Percentiles rank a stretch among this genome's conserved stretches.
phyloP scores from a whole-genome alignment of 2,888 invertebrate genomes.

The Pollenia griseotomentosa region DNA sequence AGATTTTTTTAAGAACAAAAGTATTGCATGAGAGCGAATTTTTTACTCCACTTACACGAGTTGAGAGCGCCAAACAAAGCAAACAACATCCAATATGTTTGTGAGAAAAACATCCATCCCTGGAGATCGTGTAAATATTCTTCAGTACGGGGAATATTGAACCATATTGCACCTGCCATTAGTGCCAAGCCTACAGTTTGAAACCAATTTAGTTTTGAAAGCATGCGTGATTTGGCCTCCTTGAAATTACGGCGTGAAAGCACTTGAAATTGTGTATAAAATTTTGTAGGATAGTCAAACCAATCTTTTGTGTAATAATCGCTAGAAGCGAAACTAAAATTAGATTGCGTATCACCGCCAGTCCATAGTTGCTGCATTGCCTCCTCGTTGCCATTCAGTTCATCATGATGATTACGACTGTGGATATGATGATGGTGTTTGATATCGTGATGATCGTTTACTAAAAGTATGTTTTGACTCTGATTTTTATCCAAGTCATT shows the following conservation, averaged over 20 bases:
- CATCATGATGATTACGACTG: slow-evolving; percentile 25
- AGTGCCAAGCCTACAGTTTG: slow-evolving; percentile 90
- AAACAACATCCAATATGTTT: slow-evolving; percentile 93
- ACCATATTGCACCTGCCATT: slow-evolving; percentile 91
- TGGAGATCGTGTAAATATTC: slow-evolving; percentile 90
- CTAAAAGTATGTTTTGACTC: slow-evolving; percentile 58
- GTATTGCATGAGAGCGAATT: no score
- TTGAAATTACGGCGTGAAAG: slow-evolving; percentile 90
- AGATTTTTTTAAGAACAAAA: no score
- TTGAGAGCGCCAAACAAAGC: slow-evolving; percentile 91
- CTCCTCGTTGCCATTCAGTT: slow-evolving; percentile 77
- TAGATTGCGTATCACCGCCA: slow-evolving; percentile 87
- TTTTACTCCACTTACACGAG: slow-evolving; percentile 87
- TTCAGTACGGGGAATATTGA: slow-evolving; percentile 90
- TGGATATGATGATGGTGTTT: slow-evolving; percentile 68
- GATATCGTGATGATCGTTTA: slow-evolving; percentile 68
- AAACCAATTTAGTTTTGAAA: slow-evolving; percentile 91
- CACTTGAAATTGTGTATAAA: slow-evolving; percentile 91
- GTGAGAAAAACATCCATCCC: slow-evolving; percentile 94
- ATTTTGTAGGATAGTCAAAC: slow-evolving; percentile 90
- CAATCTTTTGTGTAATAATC: slow-evolving; percentile 85
- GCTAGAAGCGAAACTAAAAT: slow-evolving; percentile 87
- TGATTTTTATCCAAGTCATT: slow-evolving; percentile 76
- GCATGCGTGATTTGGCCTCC: slow-evolving; percentile 90
- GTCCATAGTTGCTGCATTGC: slow-evolving; percentile 88